Evolutionary conservation across 2,797 vertebrate species (phyloP).

Genomic region (Botia kubotai): DNA sequence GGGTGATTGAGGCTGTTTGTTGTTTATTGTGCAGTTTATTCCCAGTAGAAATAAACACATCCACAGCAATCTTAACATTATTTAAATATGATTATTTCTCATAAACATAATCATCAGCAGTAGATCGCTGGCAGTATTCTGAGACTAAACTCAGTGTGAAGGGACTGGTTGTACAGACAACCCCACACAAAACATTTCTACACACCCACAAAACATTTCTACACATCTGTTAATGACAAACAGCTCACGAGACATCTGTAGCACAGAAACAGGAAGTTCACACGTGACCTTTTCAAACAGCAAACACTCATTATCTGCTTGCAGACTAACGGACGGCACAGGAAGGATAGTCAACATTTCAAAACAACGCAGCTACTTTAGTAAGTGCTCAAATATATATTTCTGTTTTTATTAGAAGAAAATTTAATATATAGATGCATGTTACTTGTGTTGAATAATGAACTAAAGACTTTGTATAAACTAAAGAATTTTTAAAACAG

Average conservation of each 20-base stretch:
- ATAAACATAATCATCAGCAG: too few species aligned
- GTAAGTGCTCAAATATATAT: background rate
- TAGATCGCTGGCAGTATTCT: too few species aligned
- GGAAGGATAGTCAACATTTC: background rate
- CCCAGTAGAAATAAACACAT: too few species aligned
- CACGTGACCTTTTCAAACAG: background rate
- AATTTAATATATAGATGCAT: background rate
- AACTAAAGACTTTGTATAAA: background rate
- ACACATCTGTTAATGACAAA: background rate
- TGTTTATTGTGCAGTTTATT: too few species aligned
- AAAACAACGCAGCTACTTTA: background rate
- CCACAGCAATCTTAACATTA: too few species aligned
- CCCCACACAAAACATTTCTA: background rate
- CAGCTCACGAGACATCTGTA: background rate
- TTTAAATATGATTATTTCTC: too few species aligned
- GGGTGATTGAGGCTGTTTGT: too few species aligned
- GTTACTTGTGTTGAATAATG: background rate
- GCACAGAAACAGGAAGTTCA: constrained; percentile 21
- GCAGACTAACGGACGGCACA: background rate
- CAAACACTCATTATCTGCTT: background rate
- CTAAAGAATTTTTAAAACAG: background rate
- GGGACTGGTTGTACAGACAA: background rate
- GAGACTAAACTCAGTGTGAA: too few species aligned
- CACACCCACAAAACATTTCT: background rate
- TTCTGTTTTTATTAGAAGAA: background rate